Base-by-base conservation (phyloP, 1,140 invertebrate genomes). In the Radopholus similis region DNA sequence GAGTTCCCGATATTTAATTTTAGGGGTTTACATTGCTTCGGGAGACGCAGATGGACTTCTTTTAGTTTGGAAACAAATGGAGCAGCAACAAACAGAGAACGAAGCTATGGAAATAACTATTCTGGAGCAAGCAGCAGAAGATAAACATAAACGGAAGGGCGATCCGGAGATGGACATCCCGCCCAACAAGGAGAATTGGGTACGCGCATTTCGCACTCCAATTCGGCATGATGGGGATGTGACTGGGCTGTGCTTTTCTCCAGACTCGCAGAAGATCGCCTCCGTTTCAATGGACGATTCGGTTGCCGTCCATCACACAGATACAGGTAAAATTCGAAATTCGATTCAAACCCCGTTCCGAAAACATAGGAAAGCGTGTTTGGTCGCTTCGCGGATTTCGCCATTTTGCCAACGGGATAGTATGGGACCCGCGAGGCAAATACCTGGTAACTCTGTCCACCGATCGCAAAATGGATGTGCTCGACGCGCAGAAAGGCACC, bases 151-250 rank as follows among this genome's bases (percentile, higher is more conserved):
- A 51, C 18, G 65, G 32, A 5, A 59, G 13, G 30, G 15, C 21
- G 23, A 60, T 44, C 42, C 40, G n/a, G 42, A 59, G 13, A 21
- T 47, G n/a, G 75, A 76, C 21, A 60, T 75, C 34, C 73, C 73
- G 21, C 71, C 75, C 37, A 75, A 75, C 55, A 72, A 64, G 30
- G 73, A 75, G 49, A 75, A 78, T 54, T 75, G 73, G 73, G 35
- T 56, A 32, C 62, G 75, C 21, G 64, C 74, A 11, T 47, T 66
- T 18, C 40, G 34, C 23, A 42, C 37, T 32, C 76, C 76, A 13
- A 73, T 74, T 13, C 58, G 75, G 38, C 75, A 77, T 58, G 56
- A 74, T 53, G 40, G 34, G 13, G 73, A 75, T 40, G 40, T 75
- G 32, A 78, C 56, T 26, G 34, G 35, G 28, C 3, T 77, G 4